phyloP scores from a whole-genome alignment of 2,797 vertebrate species.

The Acrossocheilus fasciatus region DNA sequence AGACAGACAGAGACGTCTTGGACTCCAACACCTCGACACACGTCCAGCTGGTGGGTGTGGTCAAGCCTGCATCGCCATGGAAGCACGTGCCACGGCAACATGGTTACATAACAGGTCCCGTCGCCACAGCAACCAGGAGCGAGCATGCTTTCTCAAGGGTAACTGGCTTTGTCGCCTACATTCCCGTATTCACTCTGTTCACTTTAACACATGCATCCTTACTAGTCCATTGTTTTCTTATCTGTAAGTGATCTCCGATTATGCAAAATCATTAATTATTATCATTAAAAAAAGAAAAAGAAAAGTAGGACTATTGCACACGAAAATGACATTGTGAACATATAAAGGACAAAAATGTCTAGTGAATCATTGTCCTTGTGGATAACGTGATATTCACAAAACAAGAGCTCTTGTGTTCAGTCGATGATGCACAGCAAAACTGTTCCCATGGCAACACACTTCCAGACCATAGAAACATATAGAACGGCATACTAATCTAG shows the following conservation, averaged over 20 bases:
- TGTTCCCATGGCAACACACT: slow-evolving; percentile 61
- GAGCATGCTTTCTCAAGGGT: slow-evolving; percentile 81
- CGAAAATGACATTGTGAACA: not conserved
- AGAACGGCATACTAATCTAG: slow-evolving; percentile 33
- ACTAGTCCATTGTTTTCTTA: not conserved
- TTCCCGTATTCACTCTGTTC: slow-evolving; percentile 84
- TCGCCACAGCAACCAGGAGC: slow-evolving; percentile 80
- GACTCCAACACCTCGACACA: slow-evolving; percentile 8
- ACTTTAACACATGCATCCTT: not conserved
- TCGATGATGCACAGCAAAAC: slow-evolving; percentile 22
- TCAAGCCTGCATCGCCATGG: slow-evolving; percentile 76
- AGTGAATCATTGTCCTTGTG: not conserved
- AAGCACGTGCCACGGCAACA: slow-evolving; percentile 85
- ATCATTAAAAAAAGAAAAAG: not conserved
- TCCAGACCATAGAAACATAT: slow-evolving; percentile 44
- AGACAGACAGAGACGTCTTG: not conserved
- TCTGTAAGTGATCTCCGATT: not conserved
- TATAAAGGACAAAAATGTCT: not conserved
- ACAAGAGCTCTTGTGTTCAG: slow-evolving; percentile 3
- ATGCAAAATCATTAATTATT: not conserved
- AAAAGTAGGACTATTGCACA: not conserved
- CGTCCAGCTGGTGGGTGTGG: slow-evolving; percentile 76
- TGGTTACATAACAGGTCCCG: slow-evolving; percentile 81
- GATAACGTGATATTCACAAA: not conserved
- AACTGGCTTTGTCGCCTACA: slow-evolving; percentile 69